These are phyloP conservation scores for Cantharis nigra DNA, from an alignment of 2,888 invertebrate genomes.

Conservation along the genomic window DNA sequence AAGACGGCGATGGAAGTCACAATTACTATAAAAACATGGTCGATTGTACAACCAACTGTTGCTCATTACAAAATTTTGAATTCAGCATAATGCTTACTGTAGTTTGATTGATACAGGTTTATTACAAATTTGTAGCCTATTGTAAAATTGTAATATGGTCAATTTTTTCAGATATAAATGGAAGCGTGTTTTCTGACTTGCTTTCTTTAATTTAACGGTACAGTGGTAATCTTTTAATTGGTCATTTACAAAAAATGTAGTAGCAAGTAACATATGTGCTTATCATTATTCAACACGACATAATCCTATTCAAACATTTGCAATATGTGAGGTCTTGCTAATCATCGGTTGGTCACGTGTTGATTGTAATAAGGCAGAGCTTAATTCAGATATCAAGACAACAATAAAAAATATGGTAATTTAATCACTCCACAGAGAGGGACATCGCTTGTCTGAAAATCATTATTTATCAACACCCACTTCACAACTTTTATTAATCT, in stretches of 20 bases:
- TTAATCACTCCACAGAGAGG: not conserved
- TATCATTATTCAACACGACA: not conserved
- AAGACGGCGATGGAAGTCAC: not conserved
- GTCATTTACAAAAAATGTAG: not conserved
- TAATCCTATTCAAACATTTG: not conserved
- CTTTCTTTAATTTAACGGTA: not conserved
- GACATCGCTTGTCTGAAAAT: not conserved
- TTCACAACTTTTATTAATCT: no score
- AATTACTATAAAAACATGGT: not conserved
- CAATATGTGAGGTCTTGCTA: not conserved
- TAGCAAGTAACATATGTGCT: not conserved
- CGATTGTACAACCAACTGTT: constrained; percentile 1
- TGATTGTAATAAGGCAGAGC: not conserved
- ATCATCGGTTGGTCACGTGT: not conserved
- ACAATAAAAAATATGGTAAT: not conserved
- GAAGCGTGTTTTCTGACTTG: not conserved
- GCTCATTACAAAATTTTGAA: constrained; percentile 2
- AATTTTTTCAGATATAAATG: not conserved
- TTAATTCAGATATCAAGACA: not conserved
- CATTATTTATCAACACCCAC: not conserved
- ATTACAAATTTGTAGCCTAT: not conserved
- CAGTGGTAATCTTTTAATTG: not conserved
- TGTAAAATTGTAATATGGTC: not conserved
- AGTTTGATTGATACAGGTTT: not conserved
- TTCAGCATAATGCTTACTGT: not conserved